Conservation (phyloP, 2,888 invertebrate species). For the Polydrusus cervinus region DNA sequence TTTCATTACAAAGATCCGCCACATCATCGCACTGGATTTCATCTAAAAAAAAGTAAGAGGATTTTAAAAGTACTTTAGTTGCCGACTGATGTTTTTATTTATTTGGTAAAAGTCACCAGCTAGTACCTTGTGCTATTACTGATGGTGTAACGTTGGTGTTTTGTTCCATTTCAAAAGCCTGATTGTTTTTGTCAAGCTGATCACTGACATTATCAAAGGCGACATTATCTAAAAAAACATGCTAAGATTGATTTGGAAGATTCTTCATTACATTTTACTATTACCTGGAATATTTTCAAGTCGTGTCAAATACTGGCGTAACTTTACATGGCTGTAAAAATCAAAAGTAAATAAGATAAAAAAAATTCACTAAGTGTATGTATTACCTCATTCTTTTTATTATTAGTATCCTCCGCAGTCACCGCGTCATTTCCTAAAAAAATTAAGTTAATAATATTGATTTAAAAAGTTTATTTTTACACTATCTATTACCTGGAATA, state of each 20-base stretch:
- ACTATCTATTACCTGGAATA: no score
- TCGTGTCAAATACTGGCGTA: not conserved
- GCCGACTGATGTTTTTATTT: not conserved
- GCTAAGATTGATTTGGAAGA: not conserved
- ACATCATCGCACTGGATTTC: constrained; percentile 1
- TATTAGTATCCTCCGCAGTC: not conserved
- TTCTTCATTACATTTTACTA: not conserved
- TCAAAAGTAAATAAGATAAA: not conserved
- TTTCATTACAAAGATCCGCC: not conserved
- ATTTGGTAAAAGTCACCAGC: not conserved
- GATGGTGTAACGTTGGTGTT: not conserved
- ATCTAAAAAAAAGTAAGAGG: not conserved
- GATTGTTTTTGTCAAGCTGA: not conserved
- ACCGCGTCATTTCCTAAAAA: not conserved
- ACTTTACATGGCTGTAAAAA: not conserved
- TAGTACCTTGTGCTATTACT: not conserved
- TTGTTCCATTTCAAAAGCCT: not conserved
- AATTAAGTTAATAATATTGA: not conserved
- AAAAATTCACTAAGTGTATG: not conserved
- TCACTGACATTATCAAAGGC: not conserved
- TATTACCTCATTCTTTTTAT: not conserved
- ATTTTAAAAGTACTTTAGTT: constrained; percentile 1
- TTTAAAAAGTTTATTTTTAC: no score
- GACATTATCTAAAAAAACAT: constrained; percentile 2
- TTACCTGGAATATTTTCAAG: not conserved